These are phyloP conservation scores for Leptinotarsa lineolata DNA, from an alignment of 1,140 invertebrate species.

Conservation along the genomic window DNA sequence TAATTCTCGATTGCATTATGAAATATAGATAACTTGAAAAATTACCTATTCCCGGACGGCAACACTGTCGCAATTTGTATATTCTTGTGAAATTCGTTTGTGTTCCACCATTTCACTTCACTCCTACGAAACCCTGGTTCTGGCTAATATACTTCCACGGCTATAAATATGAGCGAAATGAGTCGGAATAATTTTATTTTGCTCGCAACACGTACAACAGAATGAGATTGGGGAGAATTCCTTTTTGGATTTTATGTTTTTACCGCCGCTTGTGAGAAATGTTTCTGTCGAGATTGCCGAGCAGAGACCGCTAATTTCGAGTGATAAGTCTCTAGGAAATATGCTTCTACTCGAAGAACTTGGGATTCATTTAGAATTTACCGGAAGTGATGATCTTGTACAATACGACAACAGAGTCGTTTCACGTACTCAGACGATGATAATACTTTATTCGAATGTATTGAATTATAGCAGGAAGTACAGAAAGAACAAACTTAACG, in stretches of 20 bases:
- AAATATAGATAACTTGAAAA: too few species aligned
- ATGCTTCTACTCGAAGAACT: background rate
- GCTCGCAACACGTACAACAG: constrained; percentile 30
- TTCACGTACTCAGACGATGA: too few species aligned
- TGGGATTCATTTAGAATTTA: too few species aligned
- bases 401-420: too few species aligned
- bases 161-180: constrained; percentile 41
- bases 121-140: constrained; percentile 32
- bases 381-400: too few species aligned
- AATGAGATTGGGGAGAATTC: constrained; percentile 24
- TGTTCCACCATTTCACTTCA: constrained; percentile 3
- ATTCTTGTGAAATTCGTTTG: background rate
- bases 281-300: constrained; percentile 15
- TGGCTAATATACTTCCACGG: constrained; percentile 37
- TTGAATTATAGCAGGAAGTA: too few species aligned
- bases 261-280: constrained; percentile 19
- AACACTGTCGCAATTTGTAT: constrained; percentile 7
- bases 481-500: too few species aligned
- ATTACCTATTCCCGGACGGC: background rate
- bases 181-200: constrained; percentile 42
- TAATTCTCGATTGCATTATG: too few species aligned
- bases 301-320: constrained; percentile 4
- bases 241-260: constrained; percentile 27
- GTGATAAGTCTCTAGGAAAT: constrained; percentile 11
- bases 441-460: too few species aligned